phyloP scores from a whole-genome alignment of 2,797 vertebrate species.

The Rhinatrema bivittatum region DNA sequence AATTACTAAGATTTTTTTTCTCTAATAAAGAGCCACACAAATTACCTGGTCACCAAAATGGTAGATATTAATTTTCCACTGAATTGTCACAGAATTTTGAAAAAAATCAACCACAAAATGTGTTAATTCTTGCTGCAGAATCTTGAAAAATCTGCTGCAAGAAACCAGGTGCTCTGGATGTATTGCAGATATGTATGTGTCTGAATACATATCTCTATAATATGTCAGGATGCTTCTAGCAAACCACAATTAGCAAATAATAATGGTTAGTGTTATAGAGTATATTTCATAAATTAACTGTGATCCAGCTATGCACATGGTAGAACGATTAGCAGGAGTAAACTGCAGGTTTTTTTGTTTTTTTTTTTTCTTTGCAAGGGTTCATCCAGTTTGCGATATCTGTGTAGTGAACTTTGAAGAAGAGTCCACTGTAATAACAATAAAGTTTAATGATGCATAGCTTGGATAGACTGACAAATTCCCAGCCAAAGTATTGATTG shows the following conservation, averaged over 20 bases:
- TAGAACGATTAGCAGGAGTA: constrained; percentile 26
- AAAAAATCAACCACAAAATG: too few relatives aligned
- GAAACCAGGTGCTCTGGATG: too few relatives aligned
- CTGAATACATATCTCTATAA: too few relatives aligned
- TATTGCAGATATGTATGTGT: too few relatives aligned
- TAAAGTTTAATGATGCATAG: constrained; percentile 74
- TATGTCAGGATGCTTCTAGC: too few relatives aligned
- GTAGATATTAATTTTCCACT: too few relatives aligned
- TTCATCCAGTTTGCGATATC: constrained; percentile 46
- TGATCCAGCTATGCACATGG: constrained; percentile 25
- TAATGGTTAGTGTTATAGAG: constrained; percentile 31
- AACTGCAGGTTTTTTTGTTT: constrained; percentile 31
- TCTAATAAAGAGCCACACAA: too few relatives aligned
- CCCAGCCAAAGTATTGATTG: constrained; percentile 75
- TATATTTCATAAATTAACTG: constrained; percentile 46
- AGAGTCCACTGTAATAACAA: constrained; percentile 62
- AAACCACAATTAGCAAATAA: constrained; percentile 22
- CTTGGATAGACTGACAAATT: constrained; percentile 70
- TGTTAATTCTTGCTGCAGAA: too few relatives aligned
- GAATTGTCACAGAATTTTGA: too few relatives aligned
- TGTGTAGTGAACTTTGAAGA: constrained; percentile 64
- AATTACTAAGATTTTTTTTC: too few relatives aligned
- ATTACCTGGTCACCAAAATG: too few relatives aligned
- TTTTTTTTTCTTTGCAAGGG: constrained; percentile 35
- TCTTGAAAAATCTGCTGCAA: too few relatives aligned